phyloP scores from a whole-genome alignment of 2,888 invertebrate species.

The Plagiodera versicolora region DNA sequence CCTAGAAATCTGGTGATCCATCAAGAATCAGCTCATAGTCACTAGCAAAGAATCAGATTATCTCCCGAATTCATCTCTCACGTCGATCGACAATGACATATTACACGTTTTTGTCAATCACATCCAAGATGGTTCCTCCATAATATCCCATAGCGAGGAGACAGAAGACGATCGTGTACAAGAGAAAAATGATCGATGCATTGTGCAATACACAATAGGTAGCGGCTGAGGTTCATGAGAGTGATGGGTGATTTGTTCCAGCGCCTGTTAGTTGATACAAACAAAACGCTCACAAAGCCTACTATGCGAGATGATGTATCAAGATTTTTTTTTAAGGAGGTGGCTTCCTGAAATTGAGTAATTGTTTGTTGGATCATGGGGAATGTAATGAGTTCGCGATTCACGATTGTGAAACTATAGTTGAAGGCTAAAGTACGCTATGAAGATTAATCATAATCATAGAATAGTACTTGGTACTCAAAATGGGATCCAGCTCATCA shows the following conservation, averaged over 20 bases:
- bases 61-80: neutral
- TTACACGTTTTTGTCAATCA: neutral
- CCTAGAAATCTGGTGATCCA: too few species aligned
- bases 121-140: neutral
- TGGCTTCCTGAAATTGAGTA: neutral
- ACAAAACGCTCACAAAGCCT: constrained; percentile 32
- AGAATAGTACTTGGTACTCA: too few species aligned
- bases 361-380: neutral
- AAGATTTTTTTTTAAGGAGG: neutral
- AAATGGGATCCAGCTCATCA: too few species aligned
- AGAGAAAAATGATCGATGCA: constrained; percentile 41
- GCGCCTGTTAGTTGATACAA: constrained; percentile 15
- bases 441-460: too few species aligned
- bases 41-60: neutral
- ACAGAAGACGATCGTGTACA: constrained; percentile 17
- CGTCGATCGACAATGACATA: neutral
- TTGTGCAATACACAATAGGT: constrained; percentile 45
- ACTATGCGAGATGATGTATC: constrained; percentile 16
- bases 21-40: too few species aligned
- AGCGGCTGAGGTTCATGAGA: constrained; percentile 41
- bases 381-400: too few species aligned
- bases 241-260: constrained; percentile 43
- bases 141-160: constrained; percentile 9
- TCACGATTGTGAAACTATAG: too few species aligned
- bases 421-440: too few species aligned